Evolutionary conservation across 2,113 vertebrate species (phyloP).

Genomic region (Stegostoma tigrinum): DNA sequence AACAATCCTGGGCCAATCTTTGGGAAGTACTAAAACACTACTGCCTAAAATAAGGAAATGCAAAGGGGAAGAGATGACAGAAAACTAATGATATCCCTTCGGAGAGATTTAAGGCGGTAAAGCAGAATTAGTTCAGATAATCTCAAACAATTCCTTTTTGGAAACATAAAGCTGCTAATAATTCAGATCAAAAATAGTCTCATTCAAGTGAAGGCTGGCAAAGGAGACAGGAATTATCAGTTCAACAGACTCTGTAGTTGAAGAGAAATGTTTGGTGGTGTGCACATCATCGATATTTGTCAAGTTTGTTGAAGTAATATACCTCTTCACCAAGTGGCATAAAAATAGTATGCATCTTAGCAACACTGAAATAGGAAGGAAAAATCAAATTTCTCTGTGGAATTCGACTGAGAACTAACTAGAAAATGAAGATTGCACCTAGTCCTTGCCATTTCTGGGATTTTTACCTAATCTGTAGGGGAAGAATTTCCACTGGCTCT

Average conservation of each 20-base stretch:
- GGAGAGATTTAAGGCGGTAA: background rate
- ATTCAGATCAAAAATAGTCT: constrained; percentile 25
- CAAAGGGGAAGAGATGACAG: background rate
- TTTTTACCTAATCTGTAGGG: background rate
- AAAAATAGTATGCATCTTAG: background rate
- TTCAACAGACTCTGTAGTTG: background rate
- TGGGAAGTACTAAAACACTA: background rate
- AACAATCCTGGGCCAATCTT: background rate
- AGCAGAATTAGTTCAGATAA: background rate
- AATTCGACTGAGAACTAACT: background rate
- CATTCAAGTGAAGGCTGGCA: background rate
- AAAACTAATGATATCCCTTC: background rate
- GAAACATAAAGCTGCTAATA: background rate
- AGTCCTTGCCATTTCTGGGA: background rate
- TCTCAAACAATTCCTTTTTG: background rate
- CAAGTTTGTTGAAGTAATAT: constrained; percentile 2
- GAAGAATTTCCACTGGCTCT: background rate
- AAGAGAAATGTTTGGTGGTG: background rate
- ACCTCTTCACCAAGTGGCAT: background rate
- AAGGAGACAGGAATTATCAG: background rate
- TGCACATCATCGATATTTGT: background rate
- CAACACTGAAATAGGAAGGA: background rate
- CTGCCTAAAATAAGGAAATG: background rate
- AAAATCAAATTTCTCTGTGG: background rate
- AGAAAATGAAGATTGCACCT: background rate